phyloP scores from a whole-genome alignment of 2,797 vertebrate genomes.

The Myotis vivesi region DNA sequence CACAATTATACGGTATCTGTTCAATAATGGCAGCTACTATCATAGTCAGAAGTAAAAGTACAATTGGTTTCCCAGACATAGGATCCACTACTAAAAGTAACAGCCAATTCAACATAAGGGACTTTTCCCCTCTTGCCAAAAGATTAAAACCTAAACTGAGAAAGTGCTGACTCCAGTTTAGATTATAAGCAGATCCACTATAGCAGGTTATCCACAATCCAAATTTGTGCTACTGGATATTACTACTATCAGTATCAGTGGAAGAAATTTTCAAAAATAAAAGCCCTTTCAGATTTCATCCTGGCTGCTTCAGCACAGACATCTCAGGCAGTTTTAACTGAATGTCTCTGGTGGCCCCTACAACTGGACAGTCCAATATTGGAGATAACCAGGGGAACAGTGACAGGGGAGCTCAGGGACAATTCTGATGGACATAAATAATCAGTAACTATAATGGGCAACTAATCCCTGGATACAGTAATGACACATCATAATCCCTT shows the following conservation, averaged over 20 bases:
- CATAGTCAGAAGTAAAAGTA: slow-evolving; percentile 21
- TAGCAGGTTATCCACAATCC: not conserved
- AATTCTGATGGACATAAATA: not conserved
- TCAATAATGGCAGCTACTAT: slow-evolving; percentile 13
- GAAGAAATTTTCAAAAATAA: not conserved
- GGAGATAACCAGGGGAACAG: not conserved
- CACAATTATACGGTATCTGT: slow-evolving; percentile 14
- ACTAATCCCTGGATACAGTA: not conserved
- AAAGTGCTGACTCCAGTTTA: slow-evolving; percentile 30
- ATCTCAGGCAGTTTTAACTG: not conserved
- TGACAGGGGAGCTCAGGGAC: not conserved
- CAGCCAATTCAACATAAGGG: slow-evolving; percentile 23
- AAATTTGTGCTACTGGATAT: not conserved
- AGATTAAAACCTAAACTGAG: slow-evolving; percentile 37
- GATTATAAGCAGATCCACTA: not conserved
- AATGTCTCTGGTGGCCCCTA: not conserved
- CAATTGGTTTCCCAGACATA: slow-evolving; percentile 7
- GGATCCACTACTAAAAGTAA: slow-evolving; percentile 18
- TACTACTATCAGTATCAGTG: not conserved
- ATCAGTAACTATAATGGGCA: not conserved
- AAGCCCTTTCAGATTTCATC: not conserved
- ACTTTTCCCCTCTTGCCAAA: slow-evolving; percentile 12
- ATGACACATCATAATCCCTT: not conserved
- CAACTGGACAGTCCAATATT: not conserved
- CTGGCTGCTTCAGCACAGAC: not conserved